These are phyloP conservation scores for Beris chalybata DNA, from an alignment of 2,888 invertebrate genomes.

Conservation along the genomic window DNA sequence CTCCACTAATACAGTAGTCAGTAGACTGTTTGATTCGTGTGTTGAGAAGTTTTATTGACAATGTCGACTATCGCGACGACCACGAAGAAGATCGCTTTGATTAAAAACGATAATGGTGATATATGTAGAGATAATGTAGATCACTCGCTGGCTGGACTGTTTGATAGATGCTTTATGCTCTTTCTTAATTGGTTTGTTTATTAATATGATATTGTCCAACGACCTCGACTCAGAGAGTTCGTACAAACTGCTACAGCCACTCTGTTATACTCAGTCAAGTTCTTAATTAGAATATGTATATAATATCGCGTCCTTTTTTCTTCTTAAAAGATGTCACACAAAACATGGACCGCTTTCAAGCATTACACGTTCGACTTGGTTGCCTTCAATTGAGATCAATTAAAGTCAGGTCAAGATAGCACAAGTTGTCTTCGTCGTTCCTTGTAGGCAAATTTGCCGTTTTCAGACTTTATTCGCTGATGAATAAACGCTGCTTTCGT, in stretches of 20 bases:
- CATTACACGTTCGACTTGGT: slow-evolving; percentile 6
- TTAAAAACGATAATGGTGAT: no score
- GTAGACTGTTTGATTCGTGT: no score
- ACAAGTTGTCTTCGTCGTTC: no score
- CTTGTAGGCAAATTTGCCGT: no score
- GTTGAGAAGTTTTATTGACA: no score
- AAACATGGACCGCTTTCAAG: background rate
- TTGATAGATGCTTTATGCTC: slow-evolving; percentile 3
- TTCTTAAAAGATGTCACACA: background rate
- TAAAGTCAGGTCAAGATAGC: slow-evolving; percentile 29
- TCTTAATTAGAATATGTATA: background rate
- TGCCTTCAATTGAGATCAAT: slow-evolving; percentile 26
- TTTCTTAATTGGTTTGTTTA: slow-evolving; percentile 38
- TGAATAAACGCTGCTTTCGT: no score
- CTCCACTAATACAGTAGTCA: no score
- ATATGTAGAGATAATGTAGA: no score
- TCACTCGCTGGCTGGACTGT: background rate
- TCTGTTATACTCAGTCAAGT: background rate
- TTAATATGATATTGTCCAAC: slow-evolving; percentile 39
- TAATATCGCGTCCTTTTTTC: background rate
- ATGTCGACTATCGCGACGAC: no score
- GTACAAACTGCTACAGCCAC: background rate
- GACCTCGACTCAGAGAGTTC: slow-evolving; percentile 10
- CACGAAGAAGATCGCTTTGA: no score
- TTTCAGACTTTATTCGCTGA: no score